These are phyloP conservation scores for Cylloceria caligata DNA, from an alignment of 2,888 invertebrate species.

Conservation along the genomic window DNA sequence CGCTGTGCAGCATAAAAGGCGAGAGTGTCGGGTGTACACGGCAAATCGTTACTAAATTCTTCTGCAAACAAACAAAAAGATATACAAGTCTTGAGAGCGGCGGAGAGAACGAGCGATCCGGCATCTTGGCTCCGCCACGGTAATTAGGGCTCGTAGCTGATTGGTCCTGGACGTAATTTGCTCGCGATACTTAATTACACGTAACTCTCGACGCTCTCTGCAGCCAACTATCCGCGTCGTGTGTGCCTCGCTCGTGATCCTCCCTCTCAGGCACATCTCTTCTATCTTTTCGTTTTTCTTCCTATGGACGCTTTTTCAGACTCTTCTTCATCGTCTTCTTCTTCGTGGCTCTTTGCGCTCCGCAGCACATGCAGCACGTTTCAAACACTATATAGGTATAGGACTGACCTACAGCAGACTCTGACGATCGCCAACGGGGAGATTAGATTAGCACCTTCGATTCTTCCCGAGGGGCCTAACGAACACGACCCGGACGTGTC, in stretches of 20 bases:
- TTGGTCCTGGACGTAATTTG: slow-evolving; percentile 74
- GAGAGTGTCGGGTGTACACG: slow-evolving; percentile 59
- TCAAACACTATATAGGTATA: not conserved
- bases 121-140: slow-evolving; percentile 72
- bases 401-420: slow-evolving; percentile 60
- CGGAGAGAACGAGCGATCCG: slow-evolving; percentile 59
- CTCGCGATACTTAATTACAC: slow-evolving; percentile 78
- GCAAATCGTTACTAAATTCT: slow-evolving; percentile 71
- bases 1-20: not conserved
- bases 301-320: not conserved
- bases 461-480: slow-evolving; percentile 70
- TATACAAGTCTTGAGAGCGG: slow-evolving; percentile 23
- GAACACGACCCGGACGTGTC: slow-evolving; percentile 69
- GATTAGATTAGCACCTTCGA: slow-evolving; percentile 80
- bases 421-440: slow-evolving; percentile 76
- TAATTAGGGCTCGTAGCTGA: slow-evolving; percentile 78
- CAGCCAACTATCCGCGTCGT: not conserved
- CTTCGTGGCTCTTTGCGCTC: slow-evolving; percentile 28
- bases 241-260: slow-evolving; percentile 32
- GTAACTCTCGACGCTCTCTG: slow-evolving; percentile 68
- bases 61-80: slow-evolving; percentile 72
- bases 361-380: slow-evolving; percentile 14
- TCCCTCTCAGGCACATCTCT: slow-evolving; percentile 36
- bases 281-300: slow-evolving; percentile 21
- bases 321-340: slow-evolving; percentile 28